phyloP scores from a whole-genome alignment of 1,140 invertebrate genomes.

The Ips nitidus region DNA sequence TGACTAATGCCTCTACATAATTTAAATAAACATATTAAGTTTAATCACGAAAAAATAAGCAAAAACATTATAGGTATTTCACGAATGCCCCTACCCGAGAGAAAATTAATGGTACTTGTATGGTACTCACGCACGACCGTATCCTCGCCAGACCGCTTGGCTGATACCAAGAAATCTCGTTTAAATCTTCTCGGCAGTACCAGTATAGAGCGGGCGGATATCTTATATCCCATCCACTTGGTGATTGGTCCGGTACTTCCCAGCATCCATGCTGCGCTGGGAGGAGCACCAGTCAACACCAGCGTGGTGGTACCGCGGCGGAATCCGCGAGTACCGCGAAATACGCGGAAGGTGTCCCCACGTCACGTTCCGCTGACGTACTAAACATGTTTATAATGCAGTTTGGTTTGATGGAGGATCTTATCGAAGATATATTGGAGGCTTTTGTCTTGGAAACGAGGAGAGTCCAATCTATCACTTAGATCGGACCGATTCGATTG shows the following conservation, averaged over 20 bases:
- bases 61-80: constrained; percentile 3
- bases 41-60: constrained; percentile 1
- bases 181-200: constrained; percentile 33
- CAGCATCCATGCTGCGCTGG: constrained; percentile 53
- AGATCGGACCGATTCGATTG: no score
- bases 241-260: constrained; percentile 48
- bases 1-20: no score
- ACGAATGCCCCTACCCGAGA: background rate
- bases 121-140: constrained; percentile 22
- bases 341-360: constrained; percentile 24
- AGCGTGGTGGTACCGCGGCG: constrained; percentile 22
- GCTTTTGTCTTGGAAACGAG: no score
- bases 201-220: constrained; percentile 23
- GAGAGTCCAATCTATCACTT: no score
- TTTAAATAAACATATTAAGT: constrained; percentile 6
- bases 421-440: no score
- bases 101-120: constrained; percentile 23
- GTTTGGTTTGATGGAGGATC: background rate
- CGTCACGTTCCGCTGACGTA: constrained; percentile 13
- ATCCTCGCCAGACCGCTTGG: constrained; percentile 34
- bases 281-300: constrained; percentile 44
- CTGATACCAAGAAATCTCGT: constrained; percentile 36
- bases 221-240: constrained; percentile 17
- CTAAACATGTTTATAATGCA: constrained; percentile 25
- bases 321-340: constrained; percentile 19